Evolutionary conservation across 2,797 vertebrate species (phyloP).

Genomic region (Halcyon chelicuti): DNA sequence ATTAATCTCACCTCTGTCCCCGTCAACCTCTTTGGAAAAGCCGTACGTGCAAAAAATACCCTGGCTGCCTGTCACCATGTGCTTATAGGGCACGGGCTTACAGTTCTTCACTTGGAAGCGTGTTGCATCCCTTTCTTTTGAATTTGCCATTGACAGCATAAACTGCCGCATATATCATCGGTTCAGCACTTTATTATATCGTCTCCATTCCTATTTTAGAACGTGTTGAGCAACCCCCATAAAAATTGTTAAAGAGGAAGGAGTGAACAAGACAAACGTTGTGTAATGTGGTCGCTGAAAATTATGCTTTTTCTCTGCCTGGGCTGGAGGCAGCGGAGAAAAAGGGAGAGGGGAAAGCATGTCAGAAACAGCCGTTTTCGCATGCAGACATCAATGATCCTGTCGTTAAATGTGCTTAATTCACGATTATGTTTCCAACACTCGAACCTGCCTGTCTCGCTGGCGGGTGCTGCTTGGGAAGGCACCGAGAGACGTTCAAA

Average conservation of each 20-base stretch:
- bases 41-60: neutral
- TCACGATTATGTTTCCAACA: neutral
- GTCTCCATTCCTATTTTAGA: constrained; percentile 58
- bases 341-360: constrained; percentile 26
- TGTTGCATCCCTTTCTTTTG: constrained; percentile 44
- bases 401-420: constrained; percentile 39
- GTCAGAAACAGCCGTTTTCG: neutral
- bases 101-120: constrained; percentile 35
- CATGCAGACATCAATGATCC: neutral
- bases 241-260: constrained; percentile 68
- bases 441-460: neutral
- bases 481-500: neutral
- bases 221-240: constrained; percentile 63
- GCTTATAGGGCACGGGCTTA: constrained; percentile 32
- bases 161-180: constrained; percentile 39
- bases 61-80: neutral
- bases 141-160: constrained; percentile 50
- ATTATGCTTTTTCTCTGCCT: constrained; percentile 38
- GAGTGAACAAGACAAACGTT: constrained; percentile 60
- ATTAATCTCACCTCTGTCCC: constrained; percentile 33
- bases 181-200: constrained; percentile 63
- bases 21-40: constrained; percentile 27
- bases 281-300: constrained; percentile 36
- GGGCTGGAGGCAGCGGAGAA: constrained; percentile 35
- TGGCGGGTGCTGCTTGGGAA: neutral